Conservation (phyloP, 2,113 vertebrate genomes). For the Sinocyclocheilus anshuiensis region DNA sequence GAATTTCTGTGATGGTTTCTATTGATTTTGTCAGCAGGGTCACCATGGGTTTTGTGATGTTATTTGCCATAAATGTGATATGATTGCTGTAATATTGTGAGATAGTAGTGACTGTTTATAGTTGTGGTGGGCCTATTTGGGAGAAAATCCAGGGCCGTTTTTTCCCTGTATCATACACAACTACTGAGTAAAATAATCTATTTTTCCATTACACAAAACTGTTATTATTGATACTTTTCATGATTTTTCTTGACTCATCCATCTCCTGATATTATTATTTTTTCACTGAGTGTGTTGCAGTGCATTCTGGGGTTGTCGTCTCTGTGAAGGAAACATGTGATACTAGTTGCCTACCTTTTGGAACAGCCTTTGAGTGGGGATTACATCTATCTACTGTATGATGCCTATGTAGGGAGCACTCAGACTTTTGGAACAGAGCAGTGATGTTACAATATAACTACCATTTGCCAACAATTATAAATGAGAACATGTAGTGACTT, state of each 20-base stretch:
- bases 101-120: no score
- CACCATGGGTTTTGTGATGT: no score
- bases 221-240: neutral
- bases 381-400: no score
- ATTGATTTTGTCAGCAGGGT: no score
- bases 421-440: neutral
- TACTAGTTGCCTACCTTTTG: neutral
- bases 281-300: neutral
- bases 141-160: no score
- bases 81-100: no score
- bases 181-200: neutral
- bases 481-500: neutral
- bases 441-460: neutral
- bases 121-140: no score
- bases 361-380: neutral
- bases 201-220: neutral
- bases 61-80: no score
- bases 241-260: neutral
- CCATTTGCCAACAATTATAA: neutral
- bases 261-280: neutral
- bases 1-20: no score
- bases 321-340: neutral
- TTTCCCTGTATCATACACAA: neutral
- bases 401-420: no score
- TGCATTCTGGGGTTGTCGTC: neutral